Evolutionary conservation across 2,113 vertebrate genomes (phyloP).

Genomic region (Bostrychus sinensis): DNA sequence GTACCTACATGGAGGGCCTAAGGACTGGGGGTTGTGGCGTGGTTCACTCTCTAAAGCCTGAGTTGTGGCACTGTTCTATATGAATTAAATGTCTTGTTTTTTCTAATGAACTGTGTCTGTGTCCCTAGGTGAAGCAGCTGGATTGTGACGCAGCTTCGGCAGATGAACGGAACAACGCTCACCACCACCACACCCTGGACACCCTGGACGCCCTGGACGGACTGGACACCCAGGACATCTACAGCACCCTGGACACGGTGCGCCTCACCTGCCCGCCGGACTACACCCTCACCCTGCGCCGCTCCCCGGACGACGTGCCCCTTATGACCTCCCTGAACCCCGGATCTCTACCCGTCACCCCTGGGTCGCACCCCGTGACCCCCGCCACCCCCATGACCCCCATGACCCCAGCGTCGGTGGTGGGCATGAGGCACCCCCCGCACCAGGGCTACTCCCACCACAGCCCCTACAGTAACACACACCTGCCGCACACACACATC

Average conservation of each 20-base stretch:
- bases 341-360: slow-evolving; percentile 73
- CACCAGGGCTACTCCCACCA: slow-evolving; percentile 89
- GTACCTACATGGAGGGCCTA: too few species aligned
- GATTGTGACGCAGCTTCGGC: slow-evolving; percentile 90
- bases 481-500: slow-evolving; percentile 91
- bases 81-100: too few species aligned
- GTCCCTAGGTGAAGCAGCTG: slow-evolving; percentile 87
- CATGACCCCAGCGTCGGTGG: slow-evolving; percentile 92
- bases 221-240: slow-evolving; percentile 78
- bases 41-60: too few species aligned
- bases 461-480: slow-evolving; percentile 92
- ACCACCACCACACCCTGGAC: slow-evolving; percentile 76
- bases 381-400: slow-evolving; percentile 83
- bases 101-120: background rate
- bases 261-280: slow-evolving; percentile 91
- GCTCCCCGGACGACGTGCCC: slow-evolving; percentile 92
- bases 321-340: slow-evolving; percentile 92
- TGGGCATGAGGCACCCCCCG: slow-evolving; percentile 87
- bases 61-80: too few species aligned
- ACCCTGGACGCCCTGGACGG: slow-evolving; percentile 77
- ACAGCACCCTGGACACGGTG: slow-evolving; percentile 84
- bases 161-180: slow-evolving; percentile 82
- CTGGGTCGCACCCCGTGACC: slow-evolving; percentile 76
- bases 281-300: slow-evolving; percentile 92
- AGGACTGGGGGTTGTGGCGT: too few species aligned